Base-by-base conservation (phyloP, 1,140 invertebrate genomes). In the Lordiphosa stackelbergi region DNA sequence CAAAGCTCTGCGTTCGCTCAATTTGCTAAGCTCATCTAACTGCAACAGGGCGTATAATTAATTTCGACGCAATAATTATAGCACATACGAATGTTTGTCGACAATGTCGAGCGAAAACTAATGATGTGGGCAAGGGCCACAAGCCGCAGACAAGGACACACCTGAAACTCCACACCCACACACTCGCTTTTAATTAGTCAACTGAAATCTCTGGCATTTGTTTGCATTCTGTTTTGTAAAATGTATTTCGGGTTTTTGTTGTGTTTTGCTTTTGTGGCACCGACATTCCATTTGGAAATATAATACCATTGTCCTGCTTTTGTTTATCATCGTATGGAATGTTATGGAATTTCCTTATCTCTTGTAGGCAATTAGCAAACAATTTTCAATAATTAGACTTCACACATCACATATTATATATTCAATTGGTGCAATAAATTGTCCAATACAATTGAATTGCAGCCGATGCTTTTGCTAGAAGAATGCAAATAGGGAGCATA, bases 1-100 rank as follows among this genome's bases (percentile, higher is more conserved):
- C 28, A 13, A 6, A 34, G 46, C 35, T 37, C 24, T n/a, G 7
- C n/a, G 28, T 16, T 47, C 11, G 45, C 61, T 47, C 38, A 45
- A 48, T 56, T 66, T 65, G 53, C 52, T 31, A 55, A 19, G 55
- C 24, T 40, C 35, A 45, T 41, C 42, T 45, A 56, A 45, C 36
- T 73, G 61, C 74, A 81, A 61, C 63, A 56, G 55, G 46, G 72
- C 71, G 71, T 79, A 65, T 79, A 69, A 81, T 79, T 79, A 81
- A 72, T 79, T 75, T 75, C 63, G 42, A 48, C 43, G 61, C 58
- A 70, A 81, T 81, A 81, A 58, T 71, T 71, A 81, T 79, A 65
- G 54, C 75, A 61, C 59, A 81, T 69, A 75, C 66, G 74, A 12
- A 19, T 37, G 34, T 31, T 37, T 54, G 68, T 53, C 11, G 11